These are phyloP conservation scores for Coregonus suidteri DNA, from an alignment of 2,797 vertebrate species.

Conservation along the genomic window DNA sequence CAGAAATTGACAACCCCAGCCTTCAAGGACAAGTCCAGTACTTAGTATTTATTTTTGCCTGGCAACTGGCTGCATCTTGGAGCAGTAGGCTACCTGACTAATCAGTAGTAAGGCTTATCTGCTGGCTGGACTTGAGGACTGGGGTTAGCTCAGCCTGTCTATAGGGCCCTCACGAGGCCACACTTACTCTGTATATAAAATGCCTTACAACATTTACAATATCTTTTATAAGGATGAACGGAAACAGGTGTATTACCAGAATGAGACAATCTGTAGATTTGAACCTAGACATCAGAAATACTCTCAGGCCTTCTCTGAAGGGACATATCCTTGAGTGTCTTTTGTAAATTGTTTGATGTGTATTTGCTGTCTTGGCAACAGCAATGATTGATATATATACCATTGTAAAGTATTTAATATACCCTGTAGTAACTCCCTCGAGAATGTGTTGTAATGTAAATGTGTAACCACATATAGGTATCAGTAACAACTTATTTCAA, in stretches of 20 bases:
- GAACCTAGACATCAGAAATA: conserved; percentile 57
- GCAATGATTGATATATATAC: conserved; percentile 21
- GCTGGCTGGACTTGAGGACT: conserved; percentile 42
- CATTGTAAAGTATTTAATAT: conserved; percentile 26
- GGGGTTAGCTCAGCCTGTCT: conserved; percentile 42
- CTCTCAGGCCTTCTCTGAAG: conserved; percentile 74
- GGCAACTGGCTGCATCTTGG: conserved; percentile 5
- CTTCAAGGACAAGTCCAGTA: conserved; percentile 26
- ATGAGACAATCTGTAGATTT: conserved; percentile 78
- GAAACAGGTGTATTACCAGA: conserved; percentile 58
- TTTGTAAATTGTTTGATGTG: conserved; percentile 49
- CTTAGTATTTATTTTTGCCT: conserved; percentile 14
- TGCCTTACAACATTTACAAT: conserved; percentile 64
- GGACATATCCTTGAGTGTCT: conserved; percentile 65
- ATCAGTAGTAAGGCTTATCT: conserved; percentile 2
- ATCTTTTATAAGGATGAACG: conserved; percentile 64
- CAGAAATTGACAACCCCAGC: conserved; percentile 18
- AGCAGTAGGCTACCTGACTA: conserved; percentile 42
- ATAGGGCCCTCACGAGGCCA: conserved; percentile 45
- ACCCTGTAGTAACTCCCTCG: conserved; percentile 50
- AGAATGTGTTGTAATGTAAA: conserved; percentile 25
- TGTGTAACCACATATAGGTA: conserved; percentile 6
- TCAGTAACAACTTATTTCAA: conserved; percentile 23
- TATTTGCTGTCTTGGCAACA: conserved; percentile 52
- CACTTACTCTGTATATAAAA: conserved; percentile 48